These are phyloP conservation scores for Molanna angustata DNA, from an alignment of 2,888 invertebrate species.

Conservation along the genomic window DNA sequence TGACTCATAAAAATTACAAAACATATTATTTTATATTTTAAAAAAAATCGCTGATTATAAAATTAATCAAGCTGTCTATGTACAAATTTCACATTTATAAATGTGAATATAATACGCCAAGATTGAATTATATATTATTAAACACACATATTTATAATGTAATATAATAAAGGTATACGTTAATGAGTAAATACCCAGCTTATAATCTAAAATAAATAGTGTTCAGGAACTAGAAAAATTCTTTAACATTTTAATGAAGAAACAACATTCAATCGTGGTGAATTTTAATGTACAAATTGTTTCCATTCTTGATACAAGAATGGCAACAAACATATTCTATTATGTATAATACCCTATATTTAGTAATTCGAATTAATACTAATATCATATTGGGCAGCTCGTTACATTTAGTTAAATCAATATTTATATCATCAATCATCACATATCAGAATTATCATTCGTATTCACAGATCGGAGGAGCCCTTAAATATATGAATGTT, in stretches of 20 bases:
- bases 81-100: background rate
- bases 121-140: too few species aligned
- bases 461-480: too few species aligned
- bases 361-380: too few species aligned
- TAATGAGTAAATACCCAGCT: too few species aligned
- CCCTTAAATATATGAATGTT: too few species aligned
- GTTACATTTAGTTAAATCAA: too few species aligned
- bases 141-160: too few species aligned
- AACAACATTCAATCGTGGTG: slow-evolving; percentile 17
- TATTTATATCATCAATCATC: too few species aligned
- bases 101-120: too few species aligned
- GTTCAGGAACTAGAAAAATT: slow-evolving; percentile 24
- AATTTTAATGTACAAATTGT: slow-evolving; percentile 15
- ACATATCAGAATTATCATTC: too few species aligned
- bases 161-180: too few species aligned
- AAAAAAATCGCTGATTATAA: slow-evolving; percentile 8
- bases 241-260: slow-evolving; percentile 15
- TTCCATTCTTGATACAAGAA: slow-evolving; percentile 27
- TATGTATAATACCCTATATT: background rate
- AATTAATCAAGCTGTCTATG: background rate
- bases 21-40: background rate
- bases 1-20: background rate
- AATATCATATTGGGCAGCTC: too few species aligned
- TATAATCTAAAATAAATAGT: slow-evolving; percentile 23
- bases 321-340: slow-evolving; percentile 14